Evolutionary conservation across 2,113 vertebrate genomes (phyloP).

Genomic region (Papio anubis): DNA sequence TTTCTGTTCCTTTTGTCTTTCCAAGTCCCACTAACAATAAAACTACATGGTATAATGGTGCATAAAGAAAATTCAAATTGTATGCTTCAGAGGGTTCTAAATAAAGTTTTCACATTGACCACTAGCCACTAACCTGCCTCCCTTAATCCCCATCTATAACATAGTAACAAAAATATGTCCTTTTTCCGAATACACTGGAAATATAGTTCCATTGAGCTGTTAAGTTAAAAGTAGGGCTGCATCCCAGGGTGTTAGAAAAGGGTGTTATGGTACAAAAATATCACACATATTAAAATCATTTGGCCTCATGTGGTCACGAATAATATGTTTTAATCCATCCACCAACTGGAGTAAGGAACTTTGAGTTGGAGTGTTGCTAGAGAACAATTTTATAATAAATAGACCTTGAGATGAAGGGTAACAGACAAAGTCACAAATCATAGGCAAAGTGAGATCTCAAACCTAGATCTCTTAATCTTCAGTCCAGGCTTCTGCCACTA

Average conservation of each 20-base stretch:
- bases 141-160: neutral
- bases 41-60: neutral
- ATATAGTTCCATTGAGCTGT: neutral
- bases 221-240: neutral
- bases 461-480: neutral
- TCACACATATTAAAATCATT: neutral
- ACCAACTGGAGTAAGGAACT: neutral
- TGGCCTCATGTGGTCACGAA: neutral
- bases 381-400: conserved; percentile 38
- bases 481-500: neutral
- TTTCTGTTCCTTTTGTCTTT: neutral
- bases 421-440: neutral
- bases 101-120: neutral
- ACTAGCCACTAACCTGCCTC: too few species aligned
- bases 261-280: neutral
- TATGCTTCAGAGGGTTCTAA: neutral
- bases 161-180: neutral
- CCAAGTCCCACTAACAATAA: neutral
- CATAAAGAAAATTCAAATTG: conserved; percentile 9
- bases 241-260: neutral
- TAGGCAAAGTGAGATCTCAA: conserved; percentile 1
- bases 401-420: neutral
- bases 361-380: conserved; percentile 31
- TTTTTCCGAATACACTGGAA: neutral
- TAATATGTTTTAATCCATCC: conserved; percentile 28